Evolutionary conservation across 2,888 invertebrate genomes (phyloP).

Genomic region (Zele albiditarsus): DNA sequence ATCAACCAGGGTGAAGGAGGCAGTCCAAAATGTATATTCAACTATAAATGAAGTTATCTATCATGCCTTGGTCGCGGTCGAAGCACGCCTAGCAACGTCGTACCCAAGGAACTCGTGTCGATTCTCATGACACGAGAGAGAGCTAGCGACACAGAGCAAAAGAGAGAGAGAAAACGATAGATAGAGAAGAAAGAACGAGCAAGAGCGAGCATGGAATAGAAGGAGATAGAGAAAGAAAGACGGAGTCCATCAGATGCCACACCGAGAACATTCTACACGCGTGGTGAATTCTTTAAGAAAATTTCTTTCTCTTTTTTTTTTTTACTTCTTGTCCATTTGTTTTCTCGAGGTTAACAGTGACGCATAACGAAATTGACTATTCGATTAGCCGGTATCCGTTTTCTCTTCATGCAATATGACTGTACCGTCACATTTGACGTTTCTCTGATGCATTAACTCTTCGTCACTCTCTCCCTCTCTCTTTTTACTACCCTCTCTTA

Average conservation of each 20-base stretch:
- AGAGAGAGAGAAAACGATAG: conserved; percentile 33
- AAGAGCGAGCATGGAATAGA: conserved; percentile 31
- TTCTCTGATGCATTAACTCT: conserved; percentile 48
- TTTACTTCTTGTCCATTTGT: not conserved
- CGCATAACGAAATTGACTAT: conserved; percentile 44
- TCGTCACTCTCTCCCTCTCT: conserved; percentile 43
- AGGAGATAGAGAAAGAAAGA: conserved; percentile 18
- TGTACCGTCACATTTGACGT: conserved; percentile 61
- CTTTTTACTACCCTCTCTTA: not conserved
- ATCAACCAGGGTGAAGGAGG: conserved; percentile 47
- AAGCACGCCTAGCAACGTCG: conserved; percentile 68
- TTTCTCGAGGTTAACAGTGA: conserved; percentile 24
- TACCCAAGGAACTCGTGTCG: conserved; percentile 40
- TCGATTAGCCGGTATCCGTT: conserved; percentile 39
- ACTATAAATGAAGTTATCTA: conserved; percentile 50
- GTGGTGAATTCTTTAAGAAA: conserved; percentile 16
- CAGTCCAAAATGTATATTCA: conserved; percentile 32
- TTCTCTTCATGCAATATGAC: conserved; percentile 29
- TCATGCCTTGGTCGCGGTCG: conserved; percentile 50
- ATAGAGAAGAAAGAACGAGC: conserved; percentile 35
- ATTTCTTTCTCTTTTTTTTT: not conserved
- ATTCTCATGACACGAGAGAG: conserved; percentile 25
- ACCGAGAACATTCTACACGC: conserved; percentile 50
- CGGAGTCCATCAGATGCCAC: conserved; percentile 33
- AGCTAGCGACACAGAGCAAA: conserved; percentile 20